Conservation (phyloP, 2,797 vertebrate species). For the Onychomys arenicola region DNA sequence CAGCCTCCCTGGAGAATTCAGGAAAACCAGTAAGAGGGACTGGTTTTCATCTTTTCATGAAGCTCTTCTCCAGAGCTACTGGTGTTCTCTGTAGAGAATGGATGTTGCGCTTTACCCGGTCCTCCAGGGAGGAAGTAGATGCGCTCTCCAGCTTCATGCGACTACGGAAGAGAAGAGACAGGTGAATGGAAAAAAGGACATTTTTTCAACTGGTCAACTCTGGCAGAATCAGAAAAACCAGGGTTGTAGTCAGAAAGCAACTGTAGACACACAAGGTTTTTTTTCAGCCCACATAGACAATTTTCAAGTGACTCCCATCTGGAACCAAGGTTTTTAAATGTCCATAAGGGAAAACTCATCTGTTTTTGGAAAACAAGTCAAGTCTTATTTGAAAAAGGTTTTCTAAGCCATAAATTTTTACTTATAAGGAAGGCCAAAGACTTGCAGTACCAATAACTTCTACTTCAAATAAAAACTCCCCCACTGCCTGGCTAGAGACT, state of each 20-base stretch:
- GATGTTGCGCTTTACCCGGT: constrained; percentile 97
- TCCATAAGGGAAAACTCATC: constrained; percentile 61
- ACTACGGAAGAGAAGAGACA: constrained; percentile 85
- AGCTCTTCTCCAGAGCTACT: constrained; percentile 94
- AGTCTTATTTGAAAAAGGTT: constrained; percentile 61
- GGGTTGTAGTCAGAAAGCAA: not conserved
- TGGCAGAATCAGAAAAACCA: not conserved
- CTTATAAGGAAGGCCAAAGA: constrained; percentile 49
- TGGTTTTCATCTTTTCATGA: constrained; percentile 92
- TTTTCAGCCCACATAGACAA: constrained; percentile 33
- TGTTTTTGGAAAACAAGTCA: constrained; percentile 64
- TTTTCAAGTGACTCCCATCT: constrained; percentile 63
- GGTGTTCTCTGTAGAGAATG: constrained; percentile 96
- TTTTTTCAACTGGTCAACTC: not conserved
- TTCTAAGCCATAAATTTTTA: constrained; percentile 46
- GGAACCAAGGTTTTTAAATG: constrained; percentile 63
- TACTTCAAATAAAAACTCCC: constrained; percentile 46
- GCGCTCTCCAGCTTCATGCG: constrained; percentile 96
- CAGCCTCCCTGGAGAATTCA: constrained; percentile 76
- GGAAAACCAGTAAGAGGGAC: constrained; percentile 41
- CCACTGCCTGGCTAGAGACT: constrained; percentile 33
- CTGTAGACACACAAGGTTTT: not conserved
- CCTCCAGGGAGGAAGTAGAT: constrained; percentile 93
- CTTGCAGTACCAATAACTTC: constrained; percentile 46
- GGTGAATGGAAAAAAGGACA: not conserved